Conservation (phyloP, 2,888 invertebrate species). For the Habrosyne pyritoides region DNA sequence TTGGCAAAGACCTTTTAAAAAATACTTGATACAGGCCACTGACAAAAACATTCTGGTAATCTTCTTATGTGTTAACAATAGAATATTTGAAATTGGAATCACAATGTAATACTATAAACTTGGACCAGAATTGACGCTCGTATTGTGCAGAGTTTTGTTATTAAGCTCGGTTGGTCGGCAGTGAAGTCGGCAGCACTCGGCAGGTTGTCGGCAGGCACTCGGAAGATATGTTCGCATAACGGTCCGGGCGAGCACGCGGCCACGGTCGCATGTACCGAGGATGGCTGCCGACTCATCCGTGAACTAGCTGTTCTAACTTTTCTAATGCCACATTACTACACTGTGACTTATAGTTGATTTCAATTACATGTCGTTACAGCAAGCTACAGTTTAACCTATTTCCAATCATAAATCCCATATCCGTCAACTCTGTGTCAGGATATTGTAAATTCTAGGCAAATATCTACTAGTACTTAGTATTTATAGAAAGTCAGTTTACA, state of each 20-base stretch:
- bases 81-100: slow-evolving; percentile 9
- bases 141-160: slow-evolving; percentile 55
- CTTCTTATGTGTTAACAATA: not conserved
- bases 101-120: slow-evolving; percentile 24
- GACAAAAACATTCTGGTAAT: not conserved
- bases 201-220: slow-evolving; percentile 23
- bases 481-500: not conserved
- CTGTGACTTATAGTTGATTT: slow-evolving; percentile 1
- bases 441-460: too few species aligned
- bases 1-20: too few species aligned
- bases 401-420: too few species aligned
- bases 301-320: slow-evolving; percentile 11
- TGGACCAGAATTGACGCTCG: slow-evolving; percentile 38
- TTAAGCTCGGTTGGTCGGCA: slow-evolving; percentile 42
- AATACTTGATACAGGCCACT: not conserved
- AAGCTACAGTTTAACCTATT: too few species aligned
- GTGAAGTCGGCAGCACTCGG: slow-evolving; percentile 2
- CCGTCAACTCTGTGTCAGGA: too few species aligned
- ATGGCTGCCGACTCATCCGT: slow-evolving; percentile 15
- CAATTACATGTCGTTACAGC: not conserved
- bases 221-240: slow-evolving; percentile 53
- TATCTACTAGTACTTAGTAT: not conserved
- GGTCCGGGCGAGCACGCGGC: slow-evolving; percentile 31
- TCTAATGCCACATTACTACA: slow-evolving; percentile 7
- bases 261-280: slow-evolving; percentile 24